Evolutionary conservation across 2,797 vertebrate species (phyloP), one percentile per base, ranked within the genome.

Genomic region (Malacoraja senta): DNA sequence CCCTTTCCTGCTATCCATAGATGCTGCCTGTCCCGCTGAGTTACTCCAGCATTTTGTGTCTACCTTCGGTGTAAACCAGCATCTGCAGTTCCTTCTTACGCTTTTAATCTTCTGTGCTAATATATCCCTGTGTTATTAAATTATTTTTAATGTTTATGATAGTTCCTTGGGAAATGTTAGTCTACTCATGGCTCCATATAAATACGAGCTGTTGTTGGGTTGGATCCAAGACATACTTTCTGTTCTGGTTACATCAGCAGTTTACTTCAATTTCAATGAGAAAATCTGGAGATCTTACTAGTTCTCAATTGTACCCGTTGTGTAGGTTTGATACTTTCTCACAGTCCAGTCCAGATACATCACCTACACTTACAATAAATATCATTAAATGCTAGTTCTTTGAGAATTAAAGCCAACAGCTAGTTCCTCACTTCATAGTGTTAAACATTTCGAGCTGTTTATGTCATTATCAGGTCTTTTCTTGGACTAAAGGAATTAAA

Each of bases 191-290:
- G 21, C 19, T 21, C 21, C 71, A 21, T 26, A 74, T 21, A 74
- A 74, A 74, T 74, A 24, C 7, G 19, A 74, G 44, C 44, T 53
- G 44, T 21, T 74, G 71, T 68, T 68, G 84, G 58, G 63, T 88
- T 68, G n/a, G 29, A 68, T 88, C 61, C 84, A 88, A 68, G 68
- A 35, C 61, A 68, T 68, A 68, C 84, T 88, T 53, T 68, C 29
- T 32, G 61, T 88, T 88, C 61, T 68, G 9, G 84, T 88, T 68
- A 68, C n/a, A 35, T 88, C 84, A 88, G 84, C 84, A 88, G 61
- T 88, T 68, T 65, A 68, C n/a, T 65, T 68, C n/a, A 63, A n/a
- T 88, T 88, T 68, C 63, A 65, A 68, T 63, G 8, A 65, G n/a
- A 88, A 88, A 88, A 88, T 68, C 84, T 68, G 61, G 61, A 88